These are phyloP conservation scores for Troglohyphantes excavatus DNA, from an alignment of 2,888 invertebrate species.

Conservation along the genomic window DNA sequence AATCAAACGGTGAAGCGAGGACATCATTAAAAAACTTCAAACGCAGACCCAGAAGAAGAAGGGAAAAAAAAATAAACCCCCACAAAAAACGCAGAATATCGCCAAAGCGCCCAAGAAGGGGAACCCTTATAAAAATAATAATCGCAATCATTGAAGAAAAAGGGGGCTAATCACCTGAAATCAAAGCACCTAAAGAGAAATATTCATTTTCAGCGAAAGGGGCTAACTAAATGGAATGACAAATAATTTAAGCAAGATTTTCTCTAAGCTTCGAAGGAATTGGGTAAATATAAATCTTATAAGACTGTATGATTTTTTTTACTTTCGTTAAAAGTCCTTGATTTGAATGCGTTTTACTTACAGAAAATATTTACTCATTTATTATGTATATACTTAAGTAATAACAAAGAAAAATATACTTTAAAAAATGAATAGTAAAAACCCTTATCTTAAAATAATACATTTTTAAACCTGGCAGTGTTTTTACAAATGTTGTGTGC, in stretches of 20 bases:
- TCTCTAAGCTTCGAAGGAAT: not conserved
- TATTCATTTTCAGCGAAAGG: not conserved
- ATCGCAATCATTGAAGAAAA: not conserved
- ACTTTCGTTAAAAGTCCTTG: no score
- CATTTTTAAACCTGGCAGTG: no score
- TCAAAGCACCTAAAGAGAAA: constrained; percentile 8
- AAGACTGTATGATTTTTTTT: no score
- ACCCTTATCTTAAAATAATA: no score
- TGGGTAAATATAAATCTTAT: no score
- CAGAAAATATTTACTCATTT: no score
- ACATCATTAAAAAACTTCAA: constrained; percentile 65
- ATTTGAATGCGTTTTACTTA: no score
- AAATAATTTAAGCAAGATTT: not conserved
- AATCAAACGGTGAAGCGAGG: constrained; percentile 44
- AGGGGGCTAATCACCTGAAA: constrained; percentile 9
- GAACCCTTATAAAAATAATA: constrained; percentile 11
- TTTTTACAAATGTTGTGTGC: no score
- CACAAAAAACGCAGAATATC: constrained; percentile 17
- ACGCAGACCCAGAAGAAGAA: constrained; percentile 1
- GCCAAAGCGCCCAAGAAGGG: not conserved
- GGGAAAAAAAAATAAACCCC: not conserved
- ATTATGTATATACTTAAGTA: no score
- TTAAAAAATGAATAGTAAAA: no score
- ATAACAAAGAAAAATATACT: no score
- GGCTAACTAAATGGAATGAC: not conserved